Base-by-base conservation (phyloP, 2,113 vertebrate genomes). In the Rynchops niger region DNA sequence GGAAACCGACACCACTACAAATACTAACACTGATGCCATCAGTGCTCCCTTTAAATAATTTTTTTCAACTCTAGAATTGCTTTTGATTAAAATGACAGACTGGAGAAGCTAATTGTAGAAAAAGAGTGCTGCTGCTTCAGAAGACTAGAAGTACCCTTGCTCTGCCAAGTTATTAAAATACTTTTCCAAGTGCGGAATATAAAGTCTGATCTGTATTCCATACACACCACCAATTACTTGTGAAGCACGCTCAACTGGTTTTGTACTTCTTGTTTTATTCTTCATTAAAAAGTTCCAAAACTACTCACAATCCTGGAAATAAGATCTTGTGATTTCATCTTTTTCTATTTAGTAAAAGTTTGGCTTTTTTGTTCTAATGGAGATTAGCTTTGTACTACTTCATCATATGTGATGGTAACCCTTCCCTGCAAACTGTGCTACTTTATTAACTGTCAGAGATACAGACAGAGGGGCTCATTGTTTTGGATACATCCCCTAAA, bases 121-220 rank as follows among this genome's bases (percentile, higher is more conserved):
- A 90, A 93, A 16, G 23, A 95, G 77, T 19, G 91, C 84, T 93
- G 91, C 43, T 58, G 78, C 78, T 88, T 95, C 88, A 92, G 74
- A 86, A 82, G 80, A 86, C 84, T 95, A 94, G 89, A 96, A 69
- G 56, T 82, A 93, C 67, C 88, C 58, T 93, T 88, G 59, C 93
- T 97, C 96, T 0, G 95, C 96, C 88, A 95, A 96, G 89, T 93
- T 85, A 90, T 85, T 96, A 93, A 97, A 97, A 84, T 93, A 93
- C 93, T 97, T 97, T 97, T 93, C 96, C 92, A 88, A 88, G 86
- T 53, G 83, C 79, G 42, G 82, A 97, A 93, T 86, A 95, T 49
- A 62, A 95, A 96, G 74, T 96, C 95, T 93, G 94, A 92, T 91
- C 84, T 95, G 77, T 84, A 77, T 85, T 81, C 95, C 96, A 96